Conservation (phyloP, 2,888 invertebrate genomes). For the Trisateles emortualis region DNA sequence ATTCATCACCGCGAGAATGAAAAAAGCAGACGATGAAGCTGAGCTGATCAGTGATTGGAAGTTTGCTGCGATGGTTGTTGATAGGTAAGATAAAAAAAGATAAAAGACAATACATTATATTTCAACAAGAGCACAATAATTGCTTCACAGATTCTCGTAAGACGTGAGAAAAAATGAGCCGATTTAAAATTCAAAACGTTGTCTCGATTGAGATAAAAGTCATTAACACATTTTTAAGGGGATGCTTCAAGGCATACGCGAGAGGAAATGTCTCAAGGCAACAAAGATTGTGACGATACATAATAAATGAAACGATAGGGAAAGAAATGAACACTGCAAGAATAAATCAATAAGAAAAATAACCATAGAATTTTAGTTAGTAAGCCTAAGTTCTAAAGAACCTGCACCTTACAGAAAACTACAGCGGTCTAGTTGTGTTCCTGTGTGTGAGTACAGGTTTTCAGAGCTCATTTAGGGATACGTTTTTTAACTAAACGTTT, state of each 20-base stretch:
- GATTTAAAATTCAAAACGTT: neutral
- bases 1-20: slow-evolving; percentile 97
- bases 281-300: neutral
- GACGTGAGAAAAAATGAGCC: no score
- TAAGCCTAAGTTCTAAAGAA: no score
- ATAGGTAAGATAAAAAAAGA: slow-evolving; percentile 89
- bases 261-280: neutral
- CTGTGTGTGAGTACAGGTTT: no score
- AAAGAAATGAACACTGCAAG: neutral
- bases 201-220: neutral
- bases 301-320: neutral
- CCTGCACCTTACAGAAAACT: no score
- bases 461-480: no score
- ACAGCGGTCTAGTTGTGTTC: no score
- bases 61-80: slow-evolving; percentile 99
- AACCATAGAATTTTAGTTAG: no score
- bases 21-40: slow-evolving; percentile 97
- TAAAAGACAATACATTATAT: no score
- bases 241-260: neutral
- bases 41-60: slow-evolving; percentile 99
- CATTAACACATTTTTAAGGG: neutral
- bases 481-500: no score
- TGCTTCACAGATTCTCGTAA: no score
- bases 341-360: neutral
- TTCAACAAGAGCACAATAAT: no score